Evolutionary conservation across 2,888 invertebrate genomes (phyloP).

Genomic region (Aspidiotus destructor): DNA sequence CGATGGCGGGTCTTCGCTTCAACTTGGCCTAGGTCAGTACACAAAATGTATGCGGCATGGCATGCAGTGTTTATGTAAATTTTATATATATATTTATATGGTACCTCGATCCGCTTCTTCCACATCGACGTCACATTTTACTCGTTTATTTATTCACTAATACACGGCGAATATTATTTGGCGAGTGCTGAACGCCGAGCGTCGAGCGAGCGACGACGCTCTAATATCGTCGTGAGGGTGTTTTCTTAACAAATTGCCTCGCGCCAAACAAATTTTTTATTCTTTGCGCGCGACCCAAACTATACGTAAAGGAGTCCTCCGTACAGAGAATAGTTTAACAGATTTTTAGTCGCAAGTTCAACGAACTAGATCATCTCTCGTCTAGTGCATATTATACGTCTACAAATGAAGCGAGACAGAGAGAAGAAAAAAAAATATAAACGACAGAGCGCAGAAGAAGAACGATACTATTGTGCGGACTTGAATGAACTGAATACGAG

Average conservation of each 20-base stretch:
- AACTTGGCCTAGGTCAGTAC: conserved; percentile 31
- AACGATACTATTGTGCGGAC: conserved; percentile 10
- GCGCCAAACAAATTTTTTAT: too few relatives aligned
- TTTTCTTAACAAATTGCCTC: too few relatives aligned
- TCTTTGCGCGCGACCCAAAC: not conserved
- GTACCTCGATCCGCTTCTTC: conserved; percentile 8
- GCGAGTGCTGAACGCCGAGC: not conserved
- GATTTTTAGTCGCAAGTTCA: conserved; percentile 2
- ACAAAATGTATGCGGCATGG: conserved; percentile 31
- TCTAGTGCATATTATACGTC: not conserved
- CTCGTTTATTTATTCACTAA: conserved; percentile 4
- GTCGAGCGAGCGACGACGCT: not conserved
- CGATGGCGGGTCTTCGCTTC: conserved; percentile 31
- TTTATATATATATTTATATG: conserved; percentile 15
- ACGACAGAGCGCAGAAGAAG: not conserved
- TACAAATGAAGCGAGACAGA: not conserved
- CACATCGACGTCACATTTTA: not conserved
- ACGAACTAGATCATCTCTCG: conserved; percentile 1
- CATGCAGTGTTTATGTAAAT: conserved; percentile 32
- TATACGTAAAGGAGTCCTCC: not conserved
- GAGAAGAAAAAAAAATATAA: not conserved
- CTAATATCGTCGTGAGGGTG: too few relatives aligned
- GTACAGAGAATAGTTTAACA: not conserved
- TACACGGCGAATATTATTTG: not conserved
- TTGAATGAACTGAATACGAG: conserved; percentile 18